Conservation (phyloP, 1,140 invertebrate genomes). For the Aricia agestis region DNA sequence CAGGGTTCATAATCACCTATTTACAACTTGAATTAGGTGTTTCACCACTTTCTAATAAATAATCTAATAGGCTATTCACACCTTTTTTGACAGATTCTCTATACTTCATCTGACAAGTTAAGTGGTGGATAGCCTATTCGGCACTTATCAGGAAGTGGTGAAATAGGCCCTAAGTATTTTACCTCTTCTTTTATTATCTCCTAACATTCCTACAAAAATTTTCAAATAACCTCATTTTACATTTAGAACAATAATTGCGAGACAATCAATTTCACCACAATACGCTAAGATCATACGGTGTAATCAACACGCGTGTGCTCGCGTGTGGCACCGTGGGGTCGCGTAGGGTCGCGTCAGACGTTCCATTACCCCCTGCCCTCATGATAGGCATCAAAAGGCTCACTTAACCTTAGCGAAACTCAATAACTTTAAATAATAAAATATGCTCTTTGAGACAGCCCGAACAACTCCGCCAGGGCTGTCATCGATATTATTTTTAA, state of each 20-base stretch:
- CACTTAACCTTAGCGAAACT: slow-evolving; percentile 73
- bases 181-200: no score
- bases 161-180: no score
- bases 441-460: slow-evolving; percentile 66
- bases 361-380: slow-evolving; percentile 39
- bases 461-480: slow-evolving; percentile 55
- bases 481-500: slow-evolving; percentile 35
- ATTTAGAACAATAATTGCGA: not conserved
- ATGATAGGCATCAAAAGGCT: slow-evolving; percentile 63
- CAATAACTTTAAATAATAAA: slow-evolving; percentile 74
- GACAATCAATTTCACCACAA: not conserved
- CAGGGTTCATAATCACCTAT: no score
- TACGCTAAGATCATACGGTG: not conserved
- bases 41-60: no score
- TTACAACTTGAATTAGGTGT: no score
- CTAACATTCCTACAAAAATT: no score
- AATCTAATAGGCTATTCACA: no score
- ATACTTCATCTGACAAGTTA: no score
- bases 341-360: slow-evolving; percentile 43
- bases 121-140: no score
- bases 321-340: not conserved
- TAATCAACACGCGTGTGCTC: slow-evolving; percentile 1
- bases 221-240: no score
- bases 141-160: no score
- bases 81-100: no score